Conservation (phyloP, 2,888 invertebrate genomes). For the Drosophila neonasuta region DNA sequence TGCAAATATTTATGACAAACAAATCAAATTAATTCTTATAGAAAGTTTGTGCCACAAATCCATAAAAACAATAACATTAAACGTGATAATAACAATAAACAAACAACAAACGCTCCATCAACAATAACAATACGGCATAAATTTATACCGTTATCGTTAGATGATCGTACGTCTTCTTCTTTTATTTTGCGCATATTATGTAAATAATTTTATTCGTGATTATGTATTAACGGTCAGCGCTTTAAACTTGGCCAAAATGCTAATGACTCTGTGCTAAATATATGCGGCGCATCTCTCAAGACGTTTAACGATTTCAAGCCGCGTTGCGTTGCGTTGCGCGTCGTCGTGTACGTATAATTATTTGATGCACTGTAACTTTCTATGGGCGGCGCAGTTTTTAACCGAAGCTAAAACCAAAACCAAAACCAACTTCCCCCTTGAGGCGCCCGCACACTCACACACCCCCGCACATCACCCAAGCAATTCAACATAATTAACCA, state of each 20-base stretch:
- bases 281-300: conserved; percentile 5
- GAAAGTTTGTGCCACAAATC: conserved; percentile 31
- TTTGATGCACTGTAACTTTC: conserved; percentile 46
- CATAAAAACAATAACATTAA: conserved; percentile 6
- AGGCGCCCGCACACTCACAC: not conserved
- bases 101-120: not conserved
- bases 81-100: not conserved
- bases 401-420: conserved; percentile 23
- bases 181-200: conserved; percentile 38
- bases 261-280: conserved; percentile 25
- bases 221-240: conserved; percentile 35
- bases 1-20: conserved; percentile 20
- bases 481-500: conserved; percentile 42
- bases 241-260: conserved; percentile 31
- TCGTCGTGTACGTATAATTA: conserved; percentile 22
- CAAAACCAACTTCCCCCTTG: conserved; percentile 20
- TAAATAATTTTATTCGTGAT: conserved; percentile 27
- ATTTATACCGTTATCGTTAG: conserved; percentile 44
- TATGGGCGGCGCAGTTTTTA: conserved; percentile 35
- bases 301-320: conserved; percentile 8
- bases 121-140: conserved; percentile 17
- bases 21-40: conserved; percentile 17
- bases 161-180: conserved; percentile 10
- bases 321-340: not conserved
- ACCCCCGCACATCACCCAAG: conserved; percentile 11